These are phyloP conservation scores for Epistrophe grossulariae DNA, from an alignment of 2,888 invertebrate genomes.

Conservation along the genomic window DNA sequence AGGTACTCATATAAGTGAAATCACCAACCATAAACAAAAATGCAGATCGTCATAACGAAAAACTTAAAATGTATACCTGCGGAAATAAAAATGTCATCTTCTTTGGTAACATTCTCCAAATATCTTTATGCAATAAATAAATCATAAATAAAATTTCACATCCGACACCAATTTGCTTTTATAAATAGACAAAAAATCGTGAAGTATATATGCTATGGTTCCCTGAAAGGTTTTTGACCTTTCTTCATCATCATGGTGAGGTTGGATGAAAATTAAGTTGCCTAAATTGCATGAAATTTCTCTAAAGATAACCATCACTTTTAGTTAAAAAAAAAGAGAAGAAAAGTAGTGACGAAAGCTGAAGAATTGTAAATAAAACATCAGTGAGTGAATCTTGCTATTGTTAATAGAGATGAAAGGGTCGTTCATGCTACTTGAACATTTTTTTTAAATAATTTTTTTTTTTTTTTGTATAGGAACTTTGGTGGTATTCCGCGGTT, in stretches of 20 bases:
- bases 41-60: neutral
- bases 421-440: slow-evolving; percentile 2
- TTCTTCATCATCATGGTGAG: neutral
- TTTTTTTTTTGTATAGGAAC: neutral
- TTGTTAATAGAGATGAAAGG: neutral
- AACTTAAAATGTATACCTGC: neutral
- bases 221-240: slow-evolving; percentile 20
- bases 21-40: neutral
- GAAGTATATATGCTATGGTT: too few species aligned
- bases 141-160: slow-evolving; percentile 20
- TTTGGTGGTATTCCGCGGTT: slow-evolving; percentile 13
- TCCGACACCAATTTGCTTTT: neutral
- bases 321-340: neutral
- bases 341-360: slow-evolving; percentile 27
- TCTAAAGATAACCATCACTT: slow-evolving; percentile 12
- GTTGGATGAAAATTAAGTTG: neutral
- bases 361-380: slow-evolving; percentile 2
- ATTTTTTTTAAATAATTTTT: neutral
- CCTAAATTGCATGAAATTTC: slow-evolving; percentile 34
- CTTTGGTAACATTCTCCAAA: neutral
- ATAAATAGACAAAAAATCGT: neutral
- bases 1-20: slow-evolving; percentile 8
- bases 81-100: slow-evolving; percentile 6
- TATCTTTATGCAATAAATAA: neutral
- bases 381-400: neutral